Evolutionary conservation across 2,113 vertebrate species (phyloP).

Genomic region (Cephalopholis sonnerati): DNA sequence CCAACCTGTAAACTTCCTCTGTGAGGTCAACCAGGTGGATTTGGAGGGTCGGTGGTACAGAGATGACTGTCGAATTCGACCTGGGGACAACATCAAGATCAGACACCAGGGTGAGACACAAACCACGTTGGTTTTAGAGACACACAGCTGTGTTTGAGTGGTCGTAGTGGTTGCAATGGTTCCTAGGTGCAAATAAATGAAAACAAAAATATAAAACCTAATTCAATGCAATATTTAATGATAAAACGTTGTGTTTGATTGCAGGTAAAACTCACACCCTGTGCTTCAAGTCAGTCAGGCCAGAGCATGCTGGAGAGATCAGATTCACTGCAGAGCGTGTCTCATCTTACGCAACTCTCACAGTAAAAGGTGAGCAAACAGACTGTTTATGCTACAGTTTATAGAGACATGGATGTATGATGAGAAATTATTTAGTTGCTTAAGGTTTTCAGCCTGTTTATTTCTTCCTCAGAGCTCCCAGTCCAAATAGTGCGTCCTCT

Average conservation of each 20-base stretch:
- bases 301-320: conserved; percentile 92
- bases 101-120: conserved; percentile 89
- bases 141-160: not conserved
- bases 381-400: not conserved
- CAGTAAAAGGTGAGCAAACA: conserved; percentile 88
- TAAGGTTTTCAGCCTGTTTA: not conserved
- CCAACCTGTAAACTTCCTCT: conserved; percentile 88
- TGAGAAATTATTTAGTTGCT: not conserved
- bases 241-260: conserved; percentile 28
- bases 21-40: conserved; percentile 92
- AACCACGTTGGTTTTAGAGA: not conserved
- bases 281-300: conserved; percentile 85
- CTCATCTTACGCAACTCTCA: conserved; percentile 90
- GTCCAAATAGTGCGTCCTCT: conserved; percentile 92
- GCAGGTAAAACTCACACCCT: conserved; percentile 88
- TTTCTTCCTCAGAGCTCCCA: conserved; percentile 87
- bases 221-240: not conserved
- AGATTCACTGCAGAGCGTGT: conserved; percentile 92
- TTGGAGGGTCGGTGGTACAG: conserved; percentile 93
- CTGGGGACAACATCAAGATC: conserved; percentile 89
- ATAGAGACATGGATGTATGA: not conserved
- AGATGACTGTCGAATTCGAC: conserved; percentile 87
- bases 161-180: not conserved
- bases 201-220: not conserved
- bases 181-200: not conserved